Conservation (phyloP, 2,797 vertebrate genomes). For the Myotis planiceps region DNA sequence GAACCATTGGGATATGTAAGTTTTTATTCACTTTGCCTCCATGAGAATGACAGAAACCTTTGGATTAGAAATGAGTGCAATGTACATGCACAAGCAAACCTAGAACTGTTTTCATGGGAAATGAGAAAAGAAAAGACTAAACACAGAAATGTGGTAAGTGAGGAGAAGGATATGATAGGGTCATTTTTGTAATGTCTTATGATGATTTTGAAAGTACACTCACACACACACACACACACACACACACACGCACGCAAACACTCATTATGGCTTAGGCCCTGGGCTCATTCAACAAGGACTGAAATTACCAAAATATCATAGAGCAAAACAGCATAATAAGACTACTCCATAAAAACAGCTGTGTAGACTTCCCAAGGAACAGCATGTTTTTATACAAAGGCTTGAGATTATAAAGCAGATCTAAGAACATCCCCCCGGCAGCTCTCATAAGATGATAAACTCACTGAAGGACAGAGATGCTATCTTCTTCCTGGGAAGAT, state of each 20-base stretch:
- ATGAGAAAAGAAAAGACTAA: not conserved
- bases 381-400: not conserved
- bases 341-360: conserved; percentile 12
- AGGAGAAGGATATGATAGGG: not conserved
- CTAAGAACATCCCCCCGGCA: not conserved
- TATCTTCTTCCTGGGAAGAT: not conserved
- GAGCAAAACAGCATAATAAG: not conserved
- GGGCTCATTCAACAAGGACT: not conserved
- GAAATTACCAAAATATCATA: not conserved
- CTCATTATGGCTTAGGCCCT: not conserved
- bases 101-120: conserved; percentile 31
- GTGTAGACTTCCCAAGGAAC: not conserved
- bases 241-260: not conserved
- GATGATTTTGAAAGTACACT: conserved; percentile 22
- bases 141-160: not conserved
- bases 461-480: not conserved
- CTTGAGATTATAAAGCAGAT: not conserved
- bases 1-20: not conserved
- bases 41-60: not conserved
- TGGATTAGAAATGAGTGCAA: not conserved
- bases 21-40: conserved; percentile 26
- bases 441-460: not conserved
- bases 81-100: not conserved
- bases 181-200: not conserved
- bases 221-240: not conserved